Percentiles rank a stretch among this genome's conserved stretches.
Evolutionary conservation across 2,797 vertebrate species (phyloP).

Genomic region (Masticophis lateralis): DNA sequence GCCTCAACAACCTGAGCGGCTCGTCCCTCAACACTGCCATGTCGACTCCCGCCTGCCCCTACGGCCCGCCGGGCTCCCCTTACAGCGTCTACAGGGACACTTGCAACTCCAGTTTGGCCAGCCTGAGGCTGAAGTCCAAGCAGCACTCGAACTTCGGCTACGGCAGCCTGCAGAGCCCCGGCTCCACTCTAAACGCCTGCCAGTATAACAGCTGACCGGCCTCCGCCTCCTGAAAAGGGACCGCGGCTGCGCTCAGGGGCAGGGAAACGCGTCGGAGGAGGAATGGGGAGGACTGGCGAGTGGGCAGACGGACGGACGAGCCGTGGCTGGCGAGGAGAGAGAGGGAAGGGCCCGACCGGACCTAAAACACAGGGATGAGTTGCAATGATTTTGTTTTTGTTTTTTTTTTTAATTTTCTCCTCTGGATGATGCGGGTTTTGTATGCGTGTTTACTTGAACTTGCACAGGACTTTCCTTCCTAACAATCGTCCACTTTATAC

Average conservation of each 20-base stretch:
- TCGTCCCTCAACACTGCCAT: conserved; percentile 93
- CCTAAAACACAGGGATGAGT: conserved; percentile 83
- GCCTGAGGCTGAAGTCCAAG: conserved; percentile 97
- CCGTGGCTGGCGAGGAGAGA: conserved; percentile 50
- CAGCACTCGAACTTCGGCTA: conserved; percentile 96
- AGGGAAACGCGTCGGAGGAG: conserved; percentile 1
- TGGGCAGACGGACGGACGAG: conserved; percentile 35
- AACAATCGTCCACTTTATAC: conserved; percentile 69
- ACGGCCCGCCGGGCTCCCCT: conserved; percentile 90
- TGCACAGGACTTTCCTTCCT: conserved; percentile 76
- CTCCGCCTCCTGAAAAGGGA: neutral
- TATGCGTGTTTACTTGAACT: conserved; percentile 85
- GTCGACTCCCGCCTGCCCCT: conserved; percentile 91
- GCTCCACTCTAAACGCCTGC: conserved; percentile 91
- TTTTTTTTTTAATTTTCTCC: conserved; percentile 56
- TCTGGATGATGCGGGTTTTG: conserved; percentile 87
- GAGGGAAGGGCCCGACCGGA: conserved; percentile 46
- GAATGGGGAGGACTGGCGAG: conserved; percentile 42
- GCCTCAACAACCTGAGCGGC: conserved; percentile 92
- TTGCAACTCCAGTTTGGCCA: conserved; percentile 94
- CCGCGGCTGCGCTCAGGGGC: neutral
- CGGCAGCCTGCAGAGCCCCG: conserved; percentile 90
- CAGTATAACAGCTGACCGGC: conserved; percentile 96
- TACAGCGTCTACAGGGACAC: conserved; percentile 98
- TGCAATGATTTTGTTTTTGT: conserved; percentile 71